Base-by-base conservation (phyloP, 2,113 vertebrate genomes). In the Acrocephalus kingi region DNA sequence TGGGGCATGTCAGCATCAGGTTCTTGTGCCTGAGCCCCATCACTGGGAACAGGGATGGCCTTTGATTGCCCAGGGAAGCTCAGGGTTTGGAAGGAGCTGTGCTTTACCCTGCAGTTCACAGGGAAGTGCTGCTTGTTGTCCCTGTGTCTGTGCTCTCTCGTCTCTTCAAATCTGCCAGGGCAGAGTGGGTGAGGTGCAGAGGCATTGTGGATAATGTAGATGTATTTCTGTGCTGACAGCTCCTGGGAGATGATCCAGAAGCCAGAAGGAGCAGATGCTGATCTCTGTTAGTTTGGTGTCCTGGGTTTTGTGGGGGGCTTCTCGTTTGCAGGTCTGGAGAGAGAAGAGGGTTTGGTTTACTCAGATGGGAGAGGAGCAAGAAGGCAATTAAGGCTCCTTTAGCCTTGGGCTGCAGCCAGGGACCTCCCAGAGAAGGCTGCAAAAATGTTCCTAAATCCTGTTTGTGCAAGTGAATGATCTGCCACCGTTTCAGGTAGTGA, bases 241-340 rank as follows among this genome's bases (percentile, higher is more conserved):
- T 87, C 69, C 43, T 0, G 2, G 82, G 23, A 37, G 66, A 14
- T 0, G 43, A 52, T 68, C 33, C 69, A 80, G 82, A 31, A 24
- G 72, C 5, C 17, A 30, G 6, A 43, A 49, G 48, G 17, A 41
- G 76, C 66, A 51, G 76, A 3, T 66, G 52, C 17, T 78, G 79
- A 90, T 4, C 67, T 0, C 0, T 15, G 81, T 64, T 13, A 87
- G 31, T 33, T 90, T 12, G 90, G 45, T 19, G 4, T 19, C 8
- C 2, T 25, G 3, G 72, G 28, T 76, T 95, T 97, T 2, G 1
- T 35, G 8, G 58, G 90, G 1, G 84, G 73, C 49, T 96, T 94
- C 87, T 43, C 51, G 1, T 85, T 78, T 3, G 18, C 1, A 15
- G 97, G 97, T 35, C 98, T 98, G 41, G 63, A 94, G 78, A 80